Percentiles rank a stretch among this genome's conserved stretches.
Evolutionary conservation across 2,888 invertebrate genomes (phyloP).

Genomic region (Tachystola acroxantha): DNA sequence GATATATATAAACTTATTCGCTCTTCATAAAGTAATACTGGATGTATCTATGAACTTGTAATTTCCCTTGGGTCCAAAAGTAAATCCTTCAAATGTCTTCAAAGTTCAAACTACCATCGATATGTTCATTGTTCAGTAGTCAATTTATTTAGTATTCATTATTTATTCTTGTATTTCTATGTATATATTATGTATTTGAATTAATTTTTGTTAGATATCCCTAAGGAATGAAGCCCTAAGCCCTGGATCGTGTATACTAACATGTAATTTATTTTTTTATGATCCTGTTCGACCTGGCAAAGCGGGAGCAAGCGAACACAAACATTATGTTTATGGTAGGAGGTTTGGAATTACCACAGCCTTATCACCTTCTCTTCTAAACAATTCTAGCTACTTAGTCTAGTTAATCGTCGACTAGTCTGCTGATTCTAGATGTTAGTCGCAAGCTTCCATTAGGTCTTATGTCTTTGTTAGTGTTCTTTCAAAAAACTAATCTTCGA

Average conservation of each 20-base stretch:
- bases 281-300: slow-evolving; percentile 57
- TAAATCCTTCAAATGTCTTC: too few species aligned
- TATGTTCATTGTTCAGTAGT: too few species aligned
- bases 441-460: background rate
- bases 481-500: background rate
- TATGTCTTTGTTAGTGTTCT: background rate
- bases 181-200: background rate
- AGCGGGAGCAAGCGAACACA: slow-evolving; percentile 73
- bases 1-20: too few species aligned
- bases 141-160: background rate
- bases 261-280: slow-evolving; percentile 48
- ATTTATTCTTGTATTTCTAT: background rate
- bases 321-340: slow-evolving; percentile 72
- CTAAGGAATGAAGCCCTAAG: background rate
- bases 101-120: too few species aligned
- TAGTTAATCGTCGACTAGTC: slow-evolving; percentile 4
- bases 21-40: too few species aligned
- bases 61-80: too few species aligned
- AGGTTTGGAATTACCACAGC: slow-evolving; percentile 50
- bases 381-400: slow-evolving; percentile 7
- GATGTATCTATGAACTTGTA: too few species aligned
- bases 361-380: slow-evolving; percentile 36
- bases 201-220: too few species aligned
- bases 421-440: slow-evolving; percentile 2
- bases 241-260: slow-evolving; percentile 7